Evolutionary conservation across 2,113 vertebrate species (phyloP).

Genomic region (Cichladusa arquata): DNA sequence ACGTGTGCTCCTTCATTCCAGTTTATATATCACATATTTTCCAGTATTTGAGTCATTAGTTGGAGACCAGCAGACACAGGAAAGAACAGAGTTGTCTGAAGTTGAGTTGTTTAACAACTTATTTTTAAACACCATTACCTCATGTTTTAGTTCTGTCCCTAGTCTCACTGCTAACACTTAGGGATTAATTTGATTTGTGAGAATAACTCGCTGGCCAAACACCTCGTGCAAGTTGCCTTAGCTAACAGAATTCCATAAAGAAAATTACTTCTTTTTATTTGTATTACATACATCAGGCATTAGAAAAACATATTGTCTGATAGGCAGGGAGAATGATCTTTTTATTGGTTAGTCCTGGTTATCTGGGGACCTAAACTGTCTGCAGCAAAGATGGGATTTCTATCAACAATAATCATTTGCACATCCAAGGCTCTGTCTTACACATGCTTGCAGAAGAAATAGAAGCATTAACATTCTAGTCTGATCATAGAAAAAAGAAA

Average conservation of each 20-base stretch:
- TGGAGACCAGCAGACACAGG: neutral
- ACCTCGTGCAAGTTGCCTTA: neutral
- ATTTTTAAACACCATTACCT: slow-evolving; percentile 1
- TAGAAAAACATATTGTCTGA: rapidly evolving
- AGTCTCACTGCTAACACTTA: neutral
- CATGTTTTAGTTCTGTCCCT: neutral
- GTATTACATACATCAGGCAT: neutral
- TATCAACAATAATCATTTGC: neutral
- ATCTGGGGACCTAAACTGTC: neutral
- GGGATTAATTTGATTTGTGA: neutral
- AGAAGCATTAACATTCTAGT: neutral
- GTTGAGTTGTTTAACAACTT: neutral
- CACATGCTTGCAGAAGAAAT: neutral
- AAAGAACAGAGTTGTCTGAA: neutral
- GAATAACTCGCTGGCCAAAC: neutral
- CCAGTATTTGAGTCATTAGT: neutral
- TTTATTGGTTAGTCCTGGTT: neutral
- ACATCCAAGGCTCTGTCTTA: neutral
- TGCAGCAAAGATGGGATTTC: neutral
- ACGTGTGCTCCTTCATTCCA: neutral
- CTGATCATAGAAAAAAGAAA: neutral
- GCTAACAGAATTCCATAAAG: neutral
- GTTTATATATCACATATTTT: slow-evolving; percentile 14
- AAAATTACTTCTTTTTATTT: neutral
- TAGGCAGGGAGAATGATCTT: neutral